Evolutionary conservation across 2,888 invertebrate genomes (phyloP).

Genomic region (Scaptomyza polygonia): DNA sequence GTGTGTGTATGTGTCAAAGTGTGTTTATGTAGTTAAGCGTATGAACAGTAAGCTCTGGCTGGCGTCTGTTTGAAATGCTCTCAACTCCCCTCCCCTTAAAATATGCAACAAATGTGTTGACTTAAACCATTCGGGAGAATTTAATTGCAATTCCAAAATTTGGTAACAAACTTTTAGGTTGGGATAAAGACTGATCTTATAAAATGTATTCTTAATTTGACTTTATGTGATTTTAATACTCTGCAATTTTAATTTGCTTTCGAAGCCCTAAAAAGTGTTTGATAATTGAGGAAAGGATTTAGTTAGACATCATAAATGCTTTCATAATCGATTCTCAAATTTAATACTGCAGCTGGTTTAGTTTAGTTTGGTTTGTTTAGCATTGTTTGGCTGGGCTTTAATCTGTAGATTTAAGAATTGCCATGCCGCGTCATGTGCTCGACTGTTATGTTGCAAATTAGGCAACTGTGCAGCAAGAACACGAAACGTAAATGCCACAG

Average conservation of each 20-base stretch:
- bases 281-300: background rate
- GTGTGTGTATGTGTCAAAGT: background rate
- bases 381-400: conserved; percentile 1
- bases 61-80: conserved; percentile 11
- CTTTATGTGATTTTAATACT: conserved; percentile 11
- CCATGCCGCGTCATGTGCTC: conserved; percentile 11
- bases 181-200: background rate
- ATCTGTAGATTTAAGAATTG: conserved; percentile 5
- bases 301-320: background rate
- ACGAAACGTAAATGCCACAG: conserved; percentile 16
- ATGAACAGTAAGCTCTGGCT: conserved; percentile 24
- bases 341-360: background rate
- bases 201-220: conserved; percentile 1
- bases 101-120: conserved; percentile 16
- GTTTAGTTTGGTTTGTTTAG: conserved; percentile 5
- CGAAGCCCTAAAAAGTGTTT: background rate
- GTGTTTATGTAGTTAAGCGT: conserved; percentile 42
- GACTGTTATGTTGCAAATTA: conserved; percentile 34
- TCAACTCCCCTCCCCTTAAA: conserved; percentile 3
- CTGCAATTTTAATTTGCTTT: no score
- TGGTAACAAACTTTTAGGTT: conserved; percentile 12
- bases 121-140: conserved; percentile 12
- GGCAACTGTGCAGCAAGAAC: conserved; percentile 28
- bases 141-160: conserved; percentile 25
- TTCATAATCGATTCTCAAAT: background rate